Conservation (phyloP, 2,888 invertebrate species). For the Protonemura montana region DNA sequence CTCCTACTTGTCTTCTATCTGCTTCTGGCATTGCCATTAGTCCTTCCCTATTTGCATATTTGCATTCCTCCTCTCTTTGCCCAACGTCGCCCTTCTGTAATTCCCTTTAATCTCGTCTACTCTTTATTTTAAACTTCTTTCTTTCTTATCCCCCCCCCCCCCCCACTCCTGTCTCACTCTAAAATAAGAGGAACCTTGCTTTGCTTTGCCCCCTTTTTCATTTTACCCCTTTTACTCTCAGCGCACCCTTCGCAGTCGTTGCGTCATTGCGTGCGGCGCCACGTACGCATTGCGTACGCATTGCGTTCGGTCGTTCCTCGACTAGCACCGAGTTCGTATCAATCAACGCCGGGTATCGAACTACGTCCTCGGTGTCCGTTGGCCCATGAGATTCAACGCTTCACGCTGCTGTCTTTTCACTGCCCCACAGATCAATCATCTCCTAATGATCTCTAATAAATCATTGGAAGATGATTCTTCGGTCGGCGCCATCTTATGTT, state of each 20-base stretch:
- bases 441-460: background rate
- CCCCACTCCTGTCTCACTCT: background rate
- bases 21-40: slow-evolving; percentile 35
- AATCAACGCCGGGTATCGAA: background rate
- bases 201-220: background rate
- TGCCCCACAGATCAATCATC: too few species aligned
- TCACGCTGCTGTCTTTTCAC: too few species aligned
- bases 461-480: background rate
- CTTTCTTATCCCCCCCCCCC: too few species aligned
- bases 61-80: background rate
- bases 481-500: too few species aligned
- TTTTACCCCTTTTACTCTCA: slow-evolving; percentile 27
- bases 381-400: too few species aligned
- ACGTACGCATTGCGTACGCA: background rate
- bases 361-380: too few species aligned
- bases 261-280: background rate
- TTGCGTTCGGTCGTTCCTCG: background rate
- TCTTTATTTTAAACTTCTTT: slow-evolving; percentile 18
- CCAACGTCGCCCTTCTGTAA: slow-evolving; percentile 1
- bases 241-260: background rate
- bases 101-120: slow-evolving; percentile 23
- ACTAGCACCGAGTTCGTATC: background rate
- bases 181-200: background rate
- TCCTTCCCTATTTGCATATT: slow-evolving; percentile 38
- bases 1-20: background rate